Evolutionary conservation across 2,888 invertebrate genomes (phyloP), one percentile per base, ranked within the genome.

Genomic region (Agriopis leucophaearia): DNA sequence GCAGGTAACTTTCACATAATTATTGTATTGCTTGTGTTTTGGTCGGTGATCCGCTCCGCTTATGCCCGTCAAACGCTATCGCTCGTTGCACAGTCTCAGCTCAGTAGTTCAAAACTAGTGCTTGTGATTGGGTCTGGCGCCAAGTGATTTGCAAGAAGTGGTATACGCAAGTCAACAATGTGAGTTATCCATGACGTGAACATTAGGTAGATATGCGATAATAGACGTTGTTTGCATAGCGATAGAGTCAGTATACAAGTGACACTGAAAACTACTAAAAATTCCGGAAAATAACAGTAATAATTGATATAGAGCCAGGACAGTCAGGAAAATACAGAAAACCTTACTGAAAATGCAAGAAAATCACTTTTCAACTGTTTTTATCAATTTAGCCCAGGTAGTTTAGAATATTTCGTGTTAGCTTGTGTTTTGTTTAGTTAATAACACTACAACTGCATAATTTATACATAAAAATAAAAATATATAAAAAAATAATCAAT

Each of bases 81-180:
- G 64, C 64, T 64, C n/a, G 9, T 13, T 8, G 12, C 56, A n/a
- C 47, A 40, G 42, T 42, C 18, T 35, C 60, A 47, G 12, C 51
- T 45, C 38, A 59, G 51, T 56, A 64, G 68, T 64, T 64, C 64
- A 69, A 69, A 67, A 69, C 61, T 68, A 68, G 64, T 64, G 45
- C 68, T 55, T 66, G 52, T 72, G 72, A 74, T 72, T 69, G 66
- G 69, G 72, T 67, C 74, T 74, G 74, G 74, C 74, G 72, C 74
- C 72, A 64, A 70, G 65, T 70, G 72, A 69, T 70, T 70, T 74
- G 66, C 63, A 69, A 74, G 69, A 64, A 69, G 64, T 69, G 59
- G 68, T 64, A 69, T 66, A 64, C 69, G 64, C 62, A 69, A 69
- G 69, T 69, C 65, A 69, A 69, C 69, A 69, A 69, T 69, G 63